Evolutionary conservation across 2,113 vertebrate species (phyloP).

Genomic region (Myotis davidii): DNA sequence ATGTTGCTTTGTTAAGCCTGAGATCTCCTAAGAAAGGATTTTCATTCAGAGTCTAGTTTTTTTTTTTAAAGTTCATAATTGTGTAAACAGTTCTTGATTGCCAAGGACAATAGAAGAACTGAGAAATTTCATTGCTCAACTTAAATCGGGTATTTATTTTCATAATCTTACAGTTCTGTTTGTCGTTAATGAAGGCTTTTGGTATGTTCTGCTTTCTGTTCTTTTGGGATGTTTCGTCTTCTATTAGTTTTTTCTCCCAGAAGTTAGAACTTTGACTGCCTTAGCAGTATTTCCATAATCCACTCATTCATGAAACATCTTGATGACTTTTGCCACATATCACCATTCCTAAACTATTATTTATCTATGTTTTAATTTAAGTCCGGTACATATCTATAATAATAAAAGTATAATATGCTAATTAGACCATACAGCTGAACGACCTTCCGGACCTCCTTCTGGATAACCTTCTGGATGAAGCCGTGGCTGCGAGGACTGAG

Average conservation of each 20-base stretch:
- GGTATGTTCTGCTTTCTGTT: background rate
- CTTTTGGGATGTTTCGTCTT: background rate
- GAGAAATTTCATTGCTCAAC: background rate
- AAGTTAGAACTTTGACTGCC: slow-evolving; percentile 15
- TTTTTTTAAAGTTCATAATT: background rate
- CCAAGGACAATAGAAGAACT: background rate
- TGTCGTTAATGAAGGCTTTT: background rate
- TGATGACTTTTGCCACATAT: slow-evolving; percentile 2
- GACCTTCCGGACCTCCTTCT: too few species aligned
- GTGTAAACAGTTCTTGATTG: background rate
- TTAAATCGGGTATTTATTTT: slow-evolving; percentile 41
- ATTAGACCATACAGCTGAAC: too few species aligned
- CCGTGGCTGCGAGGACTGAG: too few species aligned
- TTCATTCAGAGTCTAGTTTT: background rate
- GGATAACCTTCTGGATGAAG: too few species aligned
- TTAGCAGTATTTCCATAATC: background rate
- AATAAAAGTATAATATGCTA: too few species aligned
- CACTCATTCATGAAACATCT: background rate
- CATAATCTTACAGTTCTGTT: background rate
- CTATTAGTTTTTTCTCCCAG: background rate
- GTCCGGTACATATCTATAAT: background rate
- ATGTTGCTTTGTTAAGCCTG: background rate
- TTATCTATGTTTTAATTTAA: slow-evolving; percentile 48
- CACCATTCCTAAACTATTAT: background rate
- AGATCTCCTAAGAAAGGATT: slow-evolving; percentile 1